Evolutionary conservation across 2,113 vertebrate species (phyloP).

Genomic region (Halichoerus grypus): DNA sequence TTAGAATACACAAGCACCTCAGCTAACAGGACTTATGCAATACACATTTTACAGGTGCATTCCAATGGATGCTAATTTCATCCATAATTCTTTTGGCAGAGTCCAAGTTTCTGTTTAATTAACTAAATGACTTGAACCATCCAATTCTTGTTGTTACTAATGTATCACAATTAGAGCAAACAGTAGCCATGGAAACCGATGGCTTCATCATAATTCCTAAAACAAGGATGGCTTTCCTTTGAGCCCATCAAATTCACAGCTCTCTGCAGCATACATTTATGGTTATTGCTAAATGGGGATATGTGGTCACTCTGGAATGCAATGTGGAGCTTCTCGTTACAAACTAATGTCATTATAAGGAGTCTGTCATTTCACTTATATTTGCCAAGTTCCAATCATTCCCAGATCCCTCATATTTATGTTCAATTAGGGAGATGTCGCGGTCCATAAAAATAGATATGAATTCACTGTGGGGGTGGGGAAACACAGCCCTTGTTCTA

Average conservation of each 20-base stretch:
- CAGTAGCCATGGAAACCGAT: constrained; percentile 83
- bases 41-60: constrained; percentile 19
- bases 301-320: constrained; percentile 70
- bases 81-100: constrained; percentile 62
- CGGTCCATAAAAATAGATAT: constrained; percentile 45
- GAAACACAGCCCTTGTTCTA: background rate
- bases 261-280: background rate
- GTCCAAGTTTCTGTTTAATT: constrained; percentile 83
- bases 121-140: constrained; percentile 81
- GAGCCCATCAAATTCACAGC: background rate
- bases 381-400: constrained; percentile 64
- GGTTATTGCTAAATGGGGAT: constrained; percentile 52
- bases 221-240: constrained; percentile 43
- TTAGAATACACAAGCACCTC: accelerated
- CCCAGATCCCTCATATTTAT: constrained; percentile 46
- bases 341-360: constrained; percentile 68
- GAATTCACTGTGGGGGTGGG: constrained; percentile 12
- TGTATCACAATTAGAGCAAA: constrained; percentile 86
- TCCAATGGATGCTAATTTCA: background rate
- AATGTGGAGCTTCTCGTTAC: constrained; percentile 63
- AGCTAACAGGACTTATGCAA: background rate
- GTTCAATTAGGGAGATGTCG: background rate
- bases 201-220: constrained; percentile 61
- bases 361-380: constrained; percentile 12
- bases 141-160: constrained; percentile 77